Base-by-base conservation (phyloP, 2,888 invertebrate species). In the Phaonia tiefii region DNA sequence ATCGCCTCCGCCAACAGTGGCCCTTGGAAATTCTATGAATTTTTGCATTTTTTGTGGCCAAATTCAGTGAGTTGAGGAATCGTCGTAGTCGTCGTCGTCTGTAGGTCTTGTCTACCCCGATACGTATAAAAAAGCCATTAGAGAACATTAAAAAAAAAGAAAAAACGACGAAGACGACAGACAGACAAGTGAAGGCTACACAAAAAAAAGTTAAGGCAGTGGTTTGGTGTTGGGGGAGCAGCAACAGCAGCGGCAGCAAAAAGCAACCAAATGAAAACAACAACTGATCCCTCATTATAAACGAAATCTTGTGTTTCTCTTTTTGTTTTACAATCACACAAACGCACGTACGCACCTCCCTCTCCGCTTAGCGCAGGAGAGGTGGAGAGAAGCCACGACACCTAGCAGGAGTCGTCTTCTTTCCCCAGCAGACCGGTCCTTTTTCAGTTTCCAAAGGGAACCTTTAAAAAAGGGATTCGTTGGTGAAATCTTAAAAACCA, bases 101-200 rank as follows among this genome's bases (percentile, higher is more conserved):
- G 71, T 71, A 78, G 75, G 31, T 31, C 31, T 31, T 31, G 31
- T 31, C 31, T 31, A 31, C 31, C 31, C 31, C 31, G 31, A 78
- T 75, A 81, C 81, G 81, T 78, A 81, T 72, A 81, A 73, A 72
- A 65, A 74, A 79, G 56, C 60, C 71, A 63, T 60, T 60, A 67
- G 69, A 75, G 79, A 75, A 79, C 65, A 70, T 63, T 37, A 69
- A 54, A 69, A 80, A 80, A 70, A 75, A 31, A 31, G 31, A 31
- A 31, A 31, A 31, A 31, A 3, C 31, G 8, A 5, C 31, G 31
- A 31, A 31, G 31, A 31, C 31, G 31, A 31, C 31, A 31, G 31
- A 31, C 31, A 31, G 71, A 78, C 54, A 75, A 78, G 78, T 78
- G 81, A 81, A 78, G 81, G 81, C 80, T 80, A 72, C 67, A 80